Evolutionary conservation across 2,797 vertebrate species (phyloP), one percentile per base, ranked within the genome.

Genomic region (Caiman crocodilus): DNA sequence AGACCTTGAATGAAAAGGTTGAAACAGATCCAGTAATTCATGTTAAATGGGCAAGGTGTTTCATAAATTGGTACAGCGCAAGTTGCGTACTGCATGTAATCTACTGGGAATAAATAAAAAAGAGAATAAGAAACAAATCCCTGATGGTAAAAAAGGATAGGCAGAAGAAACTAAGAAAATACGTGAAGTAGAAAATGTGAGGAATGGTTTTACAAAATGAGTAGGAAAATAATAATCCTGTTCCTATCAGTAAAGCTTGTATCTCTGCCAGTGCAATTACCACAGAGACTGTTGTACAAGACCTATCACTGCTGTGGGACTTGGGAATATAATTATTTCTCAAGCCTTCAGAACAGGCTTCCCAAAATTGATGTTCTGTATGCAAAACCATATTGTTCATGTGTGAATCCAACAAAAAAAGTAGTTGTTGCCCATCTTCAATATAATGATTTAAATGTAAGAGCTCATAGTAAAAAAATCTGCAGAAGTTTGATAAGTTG

Each of bases 401-500:
- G 74, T 59, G 71, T 82, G 71, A 79, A 92, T 30, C 26, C 83
- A 84, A 85, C 13, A 88, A 85, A 87, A 78, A 1, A 32, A 82
- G 89, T 5, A 78, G 79, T 83, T 90, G 17, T 50, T 50, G 42
- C 42, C 42, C 42, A 50, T 50, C 42, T 50, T 50, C 42, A 50
- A 10, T 50, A 50, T 50, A 50, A 50, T 50, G 42, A 50, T 50
- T 50, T 50, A 50, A 50, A 50, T 50, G 42, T 50, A 50, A 50
- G 42, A 50, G 42, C 11, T 50, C 42, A 20, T 67, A 35, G 65
- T 94, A 86, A 67, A 89, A 16, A 95, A 85, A 75, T 69, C 58
- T 91, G 88, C 50, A 85, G 85, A 42, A 95, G 25, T 76, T 94
- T 90, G 89, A 73, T 89, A 88, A 50, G 42, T 79, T 87, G 65